Base-by-base conservation (phyloP, 2,888 invertebrate genomes). In the Ophioninae sp. region DNA sequence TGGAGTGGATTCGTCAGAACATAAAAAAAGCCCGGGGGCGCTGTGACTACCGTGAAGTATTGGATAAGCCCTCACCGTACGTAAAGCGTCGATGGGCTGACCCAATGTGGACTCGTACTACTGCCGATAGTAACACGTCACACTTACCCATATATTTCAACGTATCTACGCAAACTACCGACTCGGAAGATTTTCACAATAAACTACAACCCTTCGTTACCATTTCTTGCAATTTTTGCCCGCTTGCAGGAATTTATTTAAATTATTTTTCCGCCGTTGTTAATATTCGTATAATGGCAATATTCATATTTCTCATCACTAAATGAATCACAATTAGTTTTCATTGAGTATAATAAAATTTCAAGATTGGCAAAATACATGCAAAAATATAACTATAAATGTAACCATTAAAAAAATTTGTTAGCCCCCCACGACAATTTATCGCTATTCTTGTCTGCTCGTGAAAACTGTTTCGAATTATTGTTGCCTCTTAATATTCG, bases 11-110 rank as follows among this genome's bases (percentile, higher is more conserved):
- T 63, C 72, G 72, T 22, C 17, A 41, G 61, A 64, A 30, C n/a
- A 64, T 30, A 64, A 72, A 58, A 59, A 64, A 64, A n/a, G 37
- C 64, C 20, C 9, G 30, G 64, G 56, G 23, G 63, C 37, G 22
- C 41, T 63, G 20, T 64, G 51, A 44, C 59, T 71, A 58, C 39
- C 74, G 78, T 81, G 78, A 83, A 83, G 77, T 78, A 81, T 81
- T 68, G 71, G 72, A 13, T 51, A 78, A 71, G 67, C 39, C 39
- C 56, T 69, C 56, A 41, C 17, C 67, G 13, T 51, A 51, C 81
- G 74, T 75, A 78, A 77, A 81, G 69, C 72, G 56, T 7, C 51
- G 17, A 39, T 39, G 22, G 75, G 64, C 69, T 74, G 69, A 13
- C 23, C 67, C 23, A 80, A 56, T 39, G 23, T 9, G n/a, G 58